These are phyloP conservation scores for Anagyrus pseudococci DNA, from an alignment of 2,888 invertebrate species.

Conservation along the genomic window DNA sequence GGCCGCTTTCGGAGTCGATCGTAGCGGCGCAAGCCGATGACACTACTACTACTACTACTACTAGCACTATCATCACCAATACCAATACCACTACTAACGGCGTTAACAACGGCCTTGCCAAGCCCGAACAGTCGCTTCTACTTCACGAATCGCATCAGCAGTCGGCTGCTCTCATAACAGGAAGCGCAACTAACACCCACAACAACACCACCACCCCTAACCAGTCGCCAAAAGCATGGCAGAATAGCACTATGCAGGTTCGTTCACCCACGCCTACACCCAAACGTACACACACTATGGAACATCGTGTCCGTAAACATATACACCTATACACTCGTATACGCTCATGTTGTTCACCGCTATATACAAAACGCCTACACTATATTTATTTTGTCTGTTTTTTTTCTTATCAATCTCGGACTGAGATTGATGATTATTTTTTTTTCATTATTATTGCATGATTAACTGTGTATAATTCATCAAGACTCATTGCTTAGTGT, in stretches of 20 bases:
- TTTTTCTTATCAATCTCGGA: too few relatives aligned
- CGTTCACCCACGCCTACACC: slow-evolving; percentile 41
- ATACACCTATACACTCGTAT: too few relatives aligned
- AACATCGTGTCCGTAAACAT: too few relatives aligned
- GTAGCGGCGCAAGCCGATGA: slow-evolving; percentile 4
- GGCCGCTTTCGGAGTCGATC: slow-evolving; percentile 45
- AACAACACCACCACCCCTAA: slow-evolving; percentile 47
- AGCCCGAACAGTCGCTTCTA: slow-evolving; percentile 24
- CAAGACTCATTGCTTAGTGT: too few relatives aligned
- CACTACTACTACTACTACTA: background rate
- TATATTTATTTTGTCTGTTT: too few relatives aligned
- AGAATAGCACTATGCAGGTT: slow-evolving; percentile 55
- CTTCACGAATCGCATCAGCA: slow-evolving; percentile 20
- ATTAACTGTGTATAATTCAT: too few relatives aligned
- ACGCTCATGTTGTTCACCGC: too few relatives aligned
- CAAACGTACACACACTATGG: background rate
- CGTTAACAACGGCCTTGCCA: slow-evolving; percentile 23
- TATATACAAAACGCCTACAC: too few relatives aligned
- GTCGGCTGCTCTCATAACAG: slow-evolving; percentile 41
- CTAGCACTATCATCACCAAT: slow-evolving; percentile 22
- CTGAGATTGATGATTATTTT: too few relatives aligned
- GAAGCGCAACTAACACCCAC: slow-evolving; percentile 53
- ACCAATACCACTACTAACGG: slow-evolving; percentile 23
- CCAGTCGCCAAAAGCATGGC: slow-evolving; percentile 61
- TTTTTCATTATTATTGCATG: too few relatives aligned